Evolutionary conservation across 2,888 invertebrate species (phyloP).

Genomic region (Trichopoda pennipes): DNA sequence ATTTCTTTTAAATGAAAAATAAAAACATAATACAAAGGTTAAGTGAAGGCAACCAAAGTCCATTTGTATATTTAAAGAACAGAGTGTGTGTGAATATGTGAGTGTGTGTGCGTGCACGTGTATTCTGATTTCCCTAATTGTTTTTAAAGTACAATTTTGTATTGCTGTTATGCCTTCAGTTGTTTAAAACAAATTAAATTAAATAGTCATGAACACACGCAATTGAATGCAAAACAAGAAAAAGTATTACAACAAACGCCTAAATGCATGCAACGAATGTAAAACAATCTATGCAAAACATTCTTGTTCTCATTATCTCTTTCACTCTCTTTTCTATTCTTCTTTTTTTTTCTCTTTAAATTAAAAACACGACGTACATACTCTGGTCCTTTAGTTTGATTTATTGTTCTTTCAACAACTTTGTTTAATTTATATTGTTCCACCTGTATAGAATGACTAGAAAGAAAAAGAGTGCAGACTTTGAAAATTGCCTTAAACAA

Average conservation of each 20-base stretch:
- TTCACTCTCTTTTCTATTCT: not conserved
- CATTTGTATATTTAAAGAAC: too few relatives aligned
- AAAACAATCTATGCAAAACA: not conserved
- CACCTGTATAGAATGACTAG: not conserved
- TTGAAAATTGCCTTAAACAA: constrained; percentile 37
- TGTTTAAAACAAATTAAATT: constrained; percentile 47
- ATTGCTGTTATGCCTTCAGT: not conserved
- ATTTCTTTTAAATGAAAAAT: too few relatives aligned
- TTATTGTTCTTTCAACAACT: constrained; percentile 12
- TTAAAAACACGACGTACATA: too few relatives aligned
- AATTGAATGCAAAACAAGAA: constrained; percentile 30
- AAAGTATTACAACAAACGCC: constrained; percentile 19
- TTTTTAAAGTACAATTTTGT: not conserved
- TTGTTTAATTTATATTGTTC: constrained; percentile 25
- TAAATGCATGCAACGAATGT: constrained; percentile 23
- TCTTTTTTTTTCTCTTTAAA: not conserved
- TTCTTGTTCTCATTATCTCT: not conserved
- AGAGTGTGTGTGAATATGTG: too few relatives aligned
- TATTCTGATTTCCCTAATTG: not conserved
- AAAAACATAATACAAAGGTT: too few relatives aligned
- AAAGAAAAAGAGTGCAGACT: not conserved
- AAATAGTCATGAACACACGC: constrained; percentile 41
- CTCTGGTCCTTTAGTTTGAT: constrained; percentile 14
- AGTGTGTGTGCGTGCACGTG: too few relatives aligned
- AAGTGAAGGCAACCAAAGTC: too few relatives aligned